Conservation (phyloP, 2,888 invertebrate genomes). For the Scrobipalpa costella region DNA sequence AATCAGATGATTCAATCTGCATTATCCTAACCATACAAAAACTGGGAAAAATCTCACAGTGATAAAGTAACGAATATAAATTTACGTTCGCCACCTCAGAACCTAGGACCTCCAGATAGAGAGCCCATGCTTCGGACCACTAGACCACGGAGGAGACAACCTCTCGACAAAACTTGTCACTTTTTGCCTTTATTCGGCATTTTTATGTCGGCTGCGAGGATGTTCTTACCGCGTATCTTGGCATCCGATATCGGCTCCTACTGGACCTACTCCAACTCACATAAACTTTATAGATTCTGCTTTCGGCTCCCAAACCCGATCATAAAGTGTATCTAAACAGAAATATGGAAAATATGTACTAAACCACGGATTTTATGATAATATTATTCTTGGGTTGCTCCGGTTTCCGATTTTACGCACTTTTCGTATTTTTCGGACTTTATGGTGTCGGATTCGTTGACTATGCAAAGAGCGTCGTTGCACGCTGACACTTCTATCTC, state of each 20-base stretch:
- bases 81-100: no score
- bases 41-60: no score
- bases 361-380: slow-evolving; percentile 24
- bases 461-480: background rate
- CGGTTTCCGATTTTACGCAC: slow-evolving; percentile 12
- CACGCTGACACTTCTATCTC: background rate
- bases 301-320: slow-evolving; percentile 23
- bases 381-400: slow-evolving; percentile 23
- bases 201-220: slow-evolving; percentile 38
- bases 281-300: slow-evolving; percentile 44
- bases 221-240: slow-evolving; percentile 34
- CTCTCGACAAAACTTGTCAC: slow-evolving; percentile 28
- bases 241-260: slow-evolving; percentile 38
- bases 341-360: slow-evolving; percentile 29
- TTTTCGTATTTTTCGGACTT: slow-evolving; percentile 16
- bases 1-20: no score
- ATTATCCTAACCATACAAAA: no score
- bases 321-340: slow-evolving; percentile 31
- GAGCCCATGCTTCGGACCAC: no score
- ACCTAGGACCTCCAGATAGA: no score
- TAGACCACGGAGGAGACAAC: slow-evolving; percentile 12
- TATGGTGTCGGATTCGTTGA: background rate
- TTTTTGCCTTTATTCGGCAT: slow-evolving; percentile 36
- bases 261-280: slow-evolving; percentile 50
- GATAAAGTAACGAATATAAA: no score